phyloP scores from a whole-genome alignment of 2,888 invertebrate genomes.

The Serrognathus titanus region DNA sequence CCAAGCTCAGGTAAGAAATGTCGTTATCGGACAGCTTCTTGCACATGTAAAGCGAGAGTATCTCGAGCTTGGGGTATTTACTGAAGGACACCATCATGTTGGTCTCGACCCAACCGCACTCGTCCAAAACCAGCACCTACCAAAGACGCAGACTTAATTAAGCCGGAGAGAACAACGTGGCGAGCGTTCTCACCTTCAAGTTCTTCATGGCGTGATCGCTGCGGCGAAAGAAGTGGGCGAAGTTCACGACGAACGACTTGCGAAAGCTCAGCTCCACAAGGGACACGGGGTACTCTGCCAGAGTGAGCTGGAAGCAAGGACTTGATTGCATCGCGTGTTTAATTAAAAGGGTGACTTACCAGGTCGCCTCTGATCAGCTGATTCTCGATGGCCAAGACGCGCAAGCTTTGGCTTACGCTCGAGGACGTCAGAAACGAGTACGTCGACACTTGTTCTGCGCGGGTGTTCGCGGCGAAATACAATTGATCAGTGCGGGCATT shows the following conservation, averaged over 20 bases:
- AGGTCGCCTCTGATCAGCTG: slow-evolving; percentile 35
- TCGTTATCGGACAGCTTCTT: slow-evolving; percentile 59
- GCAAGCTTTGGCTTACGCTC: slow-evolving; percentile 29
- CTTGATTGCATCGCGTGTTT: not conserved
- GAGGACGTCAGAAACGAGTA: slow-evolving; percentile 2
- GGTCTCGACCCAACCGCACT: slow-evolving; percentile 72
- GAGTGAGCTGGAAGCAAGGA: slow-evolving; percentile 53
- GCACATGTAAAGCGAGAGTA: slow-evolving; percentile 65
- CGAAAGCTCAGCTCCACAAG: slow-evolving; percentile 60
- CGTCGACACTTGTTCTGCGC: slow-evolving; percentile 17
- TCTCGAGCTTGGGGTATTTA: slow-evolving; percentile 61
- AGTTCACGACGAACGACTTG: slow-evolving; percentile 42
- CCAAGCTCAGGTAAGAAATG: slow-evolving; percentile 69
- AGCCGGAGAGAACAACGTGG: too few species aligned
- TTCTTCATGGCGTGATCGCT: slow-evolving; percentile 17
- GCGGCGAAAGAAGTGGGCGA: slow-evolving; percentile 36
- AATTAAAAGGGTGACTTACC: slow-evolving; percentile 20
- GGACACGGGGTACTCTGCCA: slow-evolving; percentile 62
- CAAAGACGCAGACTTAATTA: too few species aligned
- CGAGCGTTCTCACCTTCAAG: slow-evolving; percentile 22
- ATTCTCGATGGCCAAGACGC: slow-evolving; percentile 42
- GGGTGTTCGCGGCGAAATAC: slow-evolving; percentile 16
- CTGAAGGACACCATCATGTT: slow-evolving; percentile 70
- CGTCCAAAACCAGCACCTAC: slow-evolving; percentile 67
- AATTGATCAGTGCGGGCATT: slow-evolving; percentile 31